A percentile compares a stretch with the other conserved stretches of the same genome.
These are phyloP conservation scores for Epirrhoe alternata DNA, from an alignment of 2,888 invertebrate species.

Conservation along the genomic window DNA sequence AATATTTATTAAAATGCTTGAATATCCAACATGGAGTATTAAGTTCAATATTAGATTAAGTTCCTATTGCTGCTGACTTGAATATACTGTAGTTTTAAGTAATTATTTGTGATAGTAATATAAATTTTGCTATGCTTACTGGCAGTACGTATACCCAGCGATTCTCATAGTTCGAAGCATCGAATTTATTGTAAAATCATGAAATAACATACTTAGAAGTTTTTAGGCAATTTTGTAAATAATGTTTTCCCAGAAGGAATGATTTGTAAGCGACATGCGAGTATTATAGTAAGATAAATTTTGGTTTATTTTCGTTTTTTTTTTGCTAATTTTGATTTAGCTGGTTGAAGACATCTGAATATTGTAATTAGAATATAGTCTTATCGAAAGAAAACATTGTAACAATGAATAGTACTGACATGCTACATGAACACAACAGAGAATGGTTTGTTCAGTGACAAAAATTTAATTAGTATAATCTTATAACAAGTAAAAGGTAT, in stretches of 20 bases:
- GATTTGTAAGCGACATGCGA: slow-evolving; percentile 18
- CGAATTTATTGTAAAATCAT: slow-evolving; percentile 44
- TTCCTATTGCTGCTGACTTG: slow-evolving; percentile 11
- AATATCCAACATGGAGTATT: slow-evolving; percentile 12
- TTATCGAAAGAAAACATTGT: slow-evolving; percentile 27
- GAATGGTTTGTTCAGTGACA: neutral
- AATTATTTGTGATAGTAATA: slow-evolving; percentile 43
- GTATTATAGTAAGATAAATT: slow-evolving; percentile 13
- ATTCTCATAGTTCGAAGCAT: slow-evolving; percentile 43
- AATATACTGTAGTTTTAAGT: slow-evolving; percentile 22
- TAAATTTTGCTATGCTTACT: slow-evolving; percentile 43
- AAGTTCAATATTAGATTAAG: slow-evolving; percentile 10
- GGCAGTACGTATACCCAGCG: slow-evolving; percentile 28
- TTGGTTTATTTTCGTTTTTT: slow-evolving; percentile 21
- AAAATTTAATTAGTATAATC: too few relatives aligned
- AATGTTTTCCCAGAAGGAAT: slow-evolving; percentile 13
- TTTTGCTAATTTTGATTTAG: slow-evolving; percentile 7
- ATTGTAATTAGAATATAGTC: slow-evolving; percentile 11
- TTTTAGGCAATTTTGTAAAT: slow-evolving; percentile 22
- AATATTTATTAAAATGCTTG: neutral
- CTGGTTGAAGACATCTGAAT: slow-evolving; percentile 19
- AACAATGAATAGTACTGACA: neutral
- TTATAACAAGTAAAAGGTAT: too few relatives aligned
- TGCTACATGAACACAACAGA: neutral
- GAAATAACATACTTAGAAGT: slow-evolving; percentile 20